Base-by-base conservation (phyloP, 2,888 invertebrate genomes). In the Eutolmus rufibarbis region DNA sequence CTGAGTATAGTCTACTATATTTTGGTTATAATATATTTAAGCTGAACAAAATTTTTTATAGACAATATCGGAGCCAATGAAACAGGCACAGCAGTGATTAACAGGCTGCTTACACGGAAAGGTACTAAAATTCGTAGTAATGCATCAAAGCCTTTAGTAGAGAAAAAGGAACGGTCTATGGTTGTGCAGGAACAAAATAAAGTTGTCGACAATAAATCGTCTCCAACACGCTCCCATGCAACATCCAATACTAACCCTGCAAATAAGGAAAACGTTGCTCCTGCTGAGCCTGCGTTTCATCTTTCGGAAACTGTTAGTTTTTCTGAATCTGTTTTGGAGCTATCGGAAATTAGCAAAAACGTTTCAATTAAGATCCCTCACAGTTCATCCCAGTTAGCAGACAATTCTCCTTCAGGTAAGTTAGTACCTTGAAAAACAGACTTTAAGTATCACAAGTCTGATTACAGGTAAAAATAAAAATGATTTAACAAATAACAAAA, bases 241-340 rank as follows among this genome's bases (percentile, higher is more conserved):
- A 23, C 8, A 9, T 23, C 23, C 19, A 66, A 4, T 23, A 66
- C 2, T 66, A 19, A 28, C 14, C 66, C 66, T 8, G 66, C 5
- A 66, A 90, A 91, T 88, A 92, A 92, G 74, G 92, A 92, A 87
- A 91, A 92, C 88, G 76, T 88, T 7, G 90, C 90, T 88, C 91
- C 91, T 5, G 86, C 79, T 1, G 5, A 8, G 5, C n/a, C 81
- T 16, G 88, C 88, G 74, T 56, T 46, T 51, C 28, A 84, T 5
- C 43, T 90, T 87, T 90, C 90, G 0, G 91, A 92, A 23, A 92
- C 92, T 0, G 88, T 91, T 87, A 92, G 92, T 78, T 92, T 92
- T 74, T 91, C 90, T 0, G 92, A 92, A 66, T 92, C 92, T 0
- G 23, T 92, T 9, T 88, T 92, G 3, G 90, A 92, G 12, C 23